Evolutionary conservation across 2,113 vertebrate genomes (phyloP), one percentile per base, ranked within the genome.

Genomic region (Oryzias woworae): DNA sequence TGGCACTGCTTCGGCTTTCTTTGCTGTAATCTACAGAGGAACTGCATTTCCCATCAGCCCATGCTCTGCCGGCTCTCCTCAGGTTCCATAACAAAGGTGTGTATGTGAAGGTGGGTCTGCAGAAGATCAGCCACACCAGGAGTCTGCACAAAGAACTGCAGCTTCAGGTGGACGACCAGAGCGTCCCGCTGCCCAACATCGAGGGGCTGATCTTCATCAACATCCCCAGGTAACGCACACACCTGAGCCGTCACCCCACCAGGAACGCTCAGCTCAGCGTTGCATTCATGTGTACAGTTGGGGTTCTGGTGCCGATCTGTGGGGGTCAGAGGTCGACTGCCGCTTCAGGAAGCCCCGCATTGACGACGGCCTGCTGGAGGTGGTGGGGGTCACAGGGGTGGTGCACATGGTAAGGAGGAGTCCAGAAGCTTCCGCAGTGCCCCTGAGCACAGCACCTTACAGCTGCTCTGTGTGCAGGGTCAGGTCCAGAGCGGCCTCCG

Each of bases 181-280:
- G 94, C 17, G 85, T 99, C 63, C 93, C 93, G 2, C 68, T 99
- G 36, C 96, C 96, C 17, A 95, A 85, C 83, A 95, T 99, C 3
- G 96, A 98, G 84, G 97, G 97, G 2, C 94, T 98, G 50, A 99
- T 98, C 87, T 97, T 99, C 83, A 94, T 98, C 86, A 98, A 99
- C 75, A 98, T 98, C 48, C 96, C 97, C 88, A 99, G 96, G 97
- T 97, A 78, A 48, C n/a, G 54, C 53, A 65, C 14, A 14, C 44
- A 17, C 14, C 44, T 45, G 44, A 17, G 15, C 44, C 14, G 15
- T 16, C 3, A 17, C 14, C 14, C 6, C 41, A 7, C 41, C 41
- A 42, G 41, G 5, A 42, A 5, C 41, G 41, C 41, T 42, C 20
- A 20, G 20, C 20, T 20, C 20, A 20, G 20, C 26, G 1, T 4